Conservation (phyloP, 2,113 vertebrate species). For the Anthoscopus minutus region DNA sequence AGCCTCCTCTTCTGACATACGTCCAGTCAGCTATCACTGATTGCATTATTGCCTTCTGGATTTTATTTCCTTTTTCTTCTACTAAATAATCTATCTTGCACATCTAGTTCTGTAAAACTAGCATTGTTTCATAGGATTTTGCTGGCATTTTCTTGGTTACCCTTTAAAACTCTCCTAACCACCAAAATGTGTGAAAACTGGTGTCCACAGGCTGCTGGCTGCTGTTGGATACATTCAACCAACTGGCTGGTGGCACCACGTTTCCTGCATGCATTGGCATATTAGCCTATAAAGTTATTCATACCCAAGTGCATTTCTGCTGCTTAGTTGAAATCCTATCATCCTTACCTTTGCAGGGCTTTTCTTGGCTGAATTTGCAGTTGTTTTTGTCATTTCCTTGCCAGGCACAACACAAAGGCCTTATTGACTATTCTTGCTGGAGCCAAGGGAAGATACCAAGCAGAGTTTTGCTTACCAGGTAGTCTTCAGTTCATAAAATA, state of each 20-base stretch:
- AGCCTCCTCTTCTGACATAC: neutral
- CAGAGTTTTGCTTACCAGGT: slow-evolving; percentile 1
- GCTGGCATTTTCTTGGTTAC: neutral
- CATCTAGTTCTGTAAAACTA: neutral
- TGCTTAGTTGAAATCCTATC: neutral
- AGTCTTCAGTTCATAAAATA: neutral
- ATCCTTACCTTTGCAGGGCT: slow-evolving; percentile 4
- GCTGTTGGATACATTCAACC: neutral
- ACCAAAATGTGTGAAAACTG: neutral
- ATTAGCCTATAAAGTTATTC: neutral
- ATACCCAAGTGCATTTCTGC: neutral
- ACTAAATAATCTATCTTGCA: neutral
- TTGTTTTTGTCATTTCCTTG: neutral
- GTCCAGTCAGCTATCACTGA: neutral
- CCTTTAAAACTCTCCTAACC: neutral
- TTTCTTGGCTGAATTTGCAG: neutral
- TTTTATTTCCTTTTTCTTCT: neutral
- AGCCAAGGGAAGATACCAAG: slow-evolving; percentile 5
- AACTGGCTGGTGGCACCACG: neutral
- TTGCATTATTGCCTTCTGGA: neutral
- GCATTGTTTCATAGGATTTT: neutral
- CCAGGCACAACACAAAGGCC: slow-evolving; percentile 2
- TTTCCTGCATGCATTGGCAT: neutral
- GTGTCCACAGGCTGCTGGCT: neutral
- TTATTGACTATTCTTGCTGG: slow-evolving; percentile 4